Percentiles rank a stretch among this genome's conserved stretches.
phyloP scores from a whole-genome alignment of 1,140 invertebrate species.

The Formica exsecta region DNA sequence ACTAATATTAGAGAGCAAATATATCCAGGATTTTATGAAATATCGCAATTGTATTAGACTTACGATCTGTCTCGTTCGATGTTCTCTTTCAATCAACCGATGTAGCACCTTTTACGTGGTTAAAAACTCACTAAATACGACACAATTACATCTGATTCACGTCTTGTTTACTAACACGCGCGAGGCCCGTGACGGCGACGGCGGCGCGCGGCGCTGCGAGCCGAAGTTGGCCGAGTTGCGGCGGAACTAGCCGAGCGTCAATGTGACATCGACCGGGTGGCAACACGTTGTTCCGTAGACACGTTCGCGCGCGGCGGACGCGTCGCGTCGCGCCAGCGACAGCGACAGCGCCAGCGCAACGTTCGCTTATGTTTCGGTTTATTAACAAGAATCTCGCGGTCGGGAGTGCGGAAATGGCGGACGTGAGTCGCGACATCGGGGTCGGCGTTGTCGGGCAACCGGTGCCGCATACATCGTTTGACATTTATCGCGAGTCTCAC shows the following conservation, averaged over 20 bases:
- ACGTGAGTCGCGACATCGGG: slow-evolving; percentile 1
- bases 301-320: slow-evolving; percentile 41
- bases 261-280: slow-evolving; percentile 50
- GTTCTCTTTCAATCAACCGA: too few species aligned
- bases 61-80: too few species aligned
- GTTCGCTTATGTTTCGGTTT: background rate
- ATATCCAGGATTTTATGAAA: too few species aligned
- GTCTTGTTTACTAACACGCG: slow-evolving; percentile 4
- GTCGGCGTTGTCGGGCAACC: slow-evolving; percentile 15
- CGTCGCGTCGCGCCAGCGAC: background rate
- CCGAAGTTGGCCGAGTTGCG: slow-evolving; percentile 48
- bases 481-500: slow-evolving; percentile 28
- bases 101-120: too few species aligned
- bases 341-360: background rate
- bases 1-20: too few species aligned
- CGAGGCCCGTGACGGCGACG: background rate
- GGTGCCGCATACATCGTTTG: background rate
- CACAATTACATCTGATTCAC: too few species aligned
- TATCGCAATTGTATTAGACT: too few species aligned
- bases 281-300: slow-evolving; percentile 56
- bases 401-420: slow-evolving; percentile 35
- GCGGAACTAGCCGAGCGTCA: slow-evolving; percentile 39
- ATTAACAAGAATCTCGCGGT: background rate
- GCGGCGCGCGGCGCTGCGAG: background rate
- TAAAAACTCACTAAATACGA: too few species aligned